Percentiles rank a stretch among this genome's conserved stretches.
Conservation (phyloP, 2,113 vertebrate genomes). For the Otocyon megalotis region DNA sequence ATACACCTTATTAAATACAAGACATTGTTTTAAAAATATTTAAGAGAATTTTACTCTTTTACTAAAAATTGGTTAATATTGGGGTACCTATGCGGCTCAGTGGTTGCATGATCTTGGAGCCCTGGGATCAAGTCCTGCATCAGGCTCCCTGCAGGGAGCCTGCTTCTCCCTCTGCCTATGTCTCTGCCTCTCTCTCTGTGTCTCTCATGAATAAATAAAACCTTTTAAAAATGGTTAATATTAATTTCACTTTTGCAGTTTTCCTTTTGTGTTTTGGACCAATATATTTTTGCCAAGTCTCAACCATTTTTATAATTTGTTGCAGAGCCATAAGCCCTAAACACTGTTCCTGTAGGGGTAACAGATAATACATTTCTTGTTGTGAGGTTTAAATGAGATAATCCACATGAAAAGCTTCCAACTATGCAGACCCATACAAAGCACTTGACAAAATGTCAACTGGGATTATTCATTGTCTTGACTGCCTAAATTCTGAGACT, state of each 20-base stretch:
- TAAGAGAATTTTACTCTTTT: not conserved
- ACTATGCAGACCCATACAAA: not conserved
- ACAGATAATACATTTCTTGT: rapidly evolving
- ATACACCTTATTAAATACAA: not conserved
- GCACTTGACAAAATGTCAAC: not conserved
- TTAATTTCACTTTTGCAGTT: not conserved
- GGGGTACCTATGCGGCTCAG: no score
- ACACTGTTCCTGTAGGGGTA: not conserved
- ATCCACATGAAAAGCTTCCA: not conserved
- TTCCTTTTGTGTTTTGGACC: not conserved
- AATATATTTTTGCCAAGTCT: not conserved
- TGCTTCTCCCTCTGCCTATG: no score
- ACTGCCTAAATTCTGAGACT: not conserved
- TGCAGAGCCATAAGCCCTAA: not conserved
- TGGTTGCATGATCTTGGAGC: no score
- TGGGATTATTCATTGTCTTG: not conserved
- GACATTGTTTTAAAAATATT: not conserved
- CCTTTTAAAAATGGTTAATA: not conserved
- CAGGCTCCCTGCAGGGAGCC: no score
- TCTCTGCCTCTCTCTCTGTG: no score
- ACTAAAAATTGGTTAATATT: not conserved
- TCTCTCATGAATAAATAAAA: no score
- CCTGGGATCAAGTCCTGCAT: no score
- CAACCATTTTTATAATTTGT: not conserved
- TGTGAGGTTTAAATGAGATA: not conserved